These are phyloP conservation scores for Lepidurus arcticus DNA, from an alignment of 1,140 invertebrate genomes.

Conservation along the genomic window DNA sequence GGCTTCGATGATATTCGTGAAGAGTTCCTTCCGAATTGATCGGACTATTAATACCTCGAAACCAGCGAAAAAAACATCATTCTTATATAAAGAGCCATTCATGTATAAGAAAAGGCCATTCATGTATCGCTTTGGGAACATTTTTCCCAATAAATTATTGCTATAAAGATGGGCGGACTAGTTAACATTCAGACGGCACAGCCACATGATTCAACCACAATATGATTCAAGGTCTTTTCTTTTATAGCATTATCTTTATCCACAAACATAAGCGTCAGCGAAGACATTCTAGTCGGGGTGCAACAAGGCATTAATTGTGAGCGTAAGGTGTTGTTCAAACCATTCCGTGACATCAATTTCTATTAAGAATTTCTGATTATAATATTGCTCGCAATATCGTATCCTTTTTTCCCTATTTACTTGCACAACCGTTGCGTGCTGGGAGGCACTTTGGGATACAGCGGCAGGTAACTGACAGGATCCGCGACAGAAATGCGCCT, in stretches of 20 bases:
- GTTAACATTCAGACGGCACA: constrained; percentile 46
- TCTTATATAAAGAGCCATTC: background rate
- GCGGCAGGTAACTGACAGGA: constrained; percentile 63
- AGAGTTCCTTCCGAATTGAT: too few relatives aligned
- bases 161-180: background rate
- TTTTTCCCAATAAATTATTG: background rate
- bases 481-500: constrained; percentile 78
- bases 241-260: constrained; percentile 66
- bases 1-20: too few relatives aligned
- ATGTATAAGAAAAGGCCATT: background rate
- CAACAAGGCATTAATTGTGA: constrained; percentile 62
- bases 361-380: constrained; percentile 13
- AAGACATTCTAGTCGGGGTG: constrained; percentile 65
- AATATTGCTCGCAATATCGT: background rate
- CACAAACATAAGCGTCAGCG: constrained; percentile 65
- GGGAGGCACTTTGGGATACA: constrained; percentile 32
- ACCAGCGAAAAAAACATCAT: too few relatives aligned
- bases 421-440: constrained; percentile 62
- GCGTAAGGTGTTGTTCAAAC: constrained; percentile 29
- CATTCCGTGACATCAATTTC: constrained; percentile 28
- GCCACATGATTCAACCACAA: constrained; percentile 74
- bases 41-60: too few relatives aligned
- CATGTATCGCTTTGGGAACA: background rate
- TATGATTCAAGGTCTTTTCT: constrained; percentile 68
- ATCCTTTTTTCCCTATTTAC: constrained; percentile 45